Conservation (phyloP, 2,113 vertebrate species). For the Accipiter virgatus region DNA sequence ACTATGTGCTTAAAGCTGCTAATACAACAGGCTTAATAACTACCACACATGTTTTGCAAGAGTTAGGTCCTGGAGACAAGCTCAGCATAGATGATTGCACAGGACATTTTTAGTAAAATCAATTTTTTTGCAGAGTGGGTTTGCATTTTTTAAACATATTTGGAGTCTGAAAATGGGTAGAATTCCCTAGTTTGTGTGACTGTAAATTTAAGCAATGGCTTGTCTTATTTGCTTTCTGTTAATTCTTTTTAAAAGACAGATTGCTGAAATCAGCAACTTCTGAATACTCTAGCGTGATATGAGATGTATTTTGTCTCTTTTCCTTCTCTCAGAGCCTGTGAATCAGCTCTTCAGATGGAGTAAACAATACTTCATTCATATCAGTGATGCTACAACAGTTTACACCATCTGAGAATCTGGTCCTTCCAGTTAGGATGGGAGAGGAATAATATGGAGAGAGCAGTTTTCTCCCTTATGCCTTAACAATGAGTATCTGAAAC, state of each 20-base stretch:
- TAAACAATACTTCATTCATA: neutral
- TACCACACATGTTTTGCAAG: neutral
- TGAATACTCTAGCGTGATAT: neutral
- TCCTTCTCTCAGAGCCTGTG: neutral
- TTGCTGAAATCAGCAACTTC: neutral
- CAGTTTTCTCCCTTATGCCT: neutral
- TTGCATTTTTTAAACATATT: neutral
- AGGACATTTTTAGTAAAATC: neutral
- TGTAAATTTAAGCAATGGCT: neutral
- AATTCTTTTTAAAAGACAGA: neutral
- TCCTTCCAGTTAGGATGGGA: neutral
- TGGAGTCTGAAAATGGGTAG: neutral
- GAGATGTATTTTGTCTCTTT: neutral
- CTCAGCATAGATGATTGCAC: neutral
- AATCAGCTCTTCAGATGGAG: neutral
- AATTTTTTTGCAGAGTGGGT: neutral
- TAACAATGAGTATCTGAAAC: neutral
- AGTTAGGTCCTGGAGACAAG: neutral
- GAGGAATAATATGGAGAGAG: fast-evolving
- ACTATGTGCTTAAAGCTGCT: neutral
- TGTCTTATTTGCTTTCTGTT: neutral
- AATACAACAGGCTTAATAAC: neutral
- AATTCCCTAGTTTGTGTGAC: neutral
- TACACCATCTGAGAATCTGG: neutral
- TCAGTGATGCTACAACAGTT: neutral